phyloP scores from a whole-genome alignment of 1,140 invertebrate genomes.

The Trachymyrmex septentrionalis region DNA sequence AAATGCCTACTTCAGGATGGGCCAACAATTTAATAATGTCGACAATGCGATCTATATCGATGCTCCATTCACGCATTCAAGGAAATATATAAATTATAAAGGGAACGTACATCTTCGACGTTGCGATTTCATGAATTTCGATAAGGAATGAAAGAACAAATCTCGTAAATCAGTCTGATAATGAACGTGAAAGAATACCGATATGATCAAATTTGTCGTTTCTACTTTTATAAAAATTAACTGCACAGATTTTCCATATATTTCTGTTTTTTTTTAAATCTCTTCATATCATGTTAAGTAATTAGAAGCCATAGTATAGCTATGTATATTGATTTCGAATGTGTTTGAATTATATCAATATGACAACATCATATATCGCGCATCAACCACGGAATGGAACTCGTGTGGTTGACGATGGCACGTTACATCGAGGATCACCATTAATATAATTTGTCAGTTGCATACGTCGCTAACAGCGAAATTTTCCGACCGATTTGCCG shows the following conservation, averaged over 20 bases:
- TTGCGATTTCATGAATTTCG: conserved; percentile 24
- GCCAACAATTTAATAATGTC: conserved; percentile 70
- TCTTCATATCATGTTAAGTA: not conserved
- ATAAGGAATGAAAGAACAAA: not conserved
- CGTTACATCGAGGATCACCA: conserved; percentile 77
- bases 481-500: conserved; percentile 85
- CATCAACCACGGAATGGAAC: conserved; percentile 30
- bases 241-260: not conserved
- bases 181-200: not conserved
- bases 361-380: conserved; percentile 21
- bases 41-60: conserved; percentile 56
- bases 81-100: conserved; percentile 27
- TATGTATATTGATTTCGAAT: not conserved
- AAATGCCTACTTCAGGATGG: conserved; percentile 53
- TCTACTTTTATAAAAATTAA: not conserved
- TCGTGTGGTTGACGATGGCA: conserved; percentile 65
- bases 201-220: not conserved
- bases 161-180: not conserved
- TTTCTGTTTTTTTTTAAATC: not conserved
- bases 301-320: not conserved
- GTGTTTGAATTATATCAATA: conserved; percentile 8
- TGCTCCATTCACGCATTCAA: conserved; percentile 32
- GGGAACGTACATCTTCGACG: conserved; percentile 14
- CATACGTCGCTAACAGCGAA: conserved; percentile 80
- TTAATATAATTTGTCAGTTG: conserved; percentile 86